A percentile compares a stretch with the other conserved stretches of the same genome.
Evolutionary conservation across 1,140 invertebrate genomes (phyloP).

Genomic region (Hylaeus anthracinus): DNA sequence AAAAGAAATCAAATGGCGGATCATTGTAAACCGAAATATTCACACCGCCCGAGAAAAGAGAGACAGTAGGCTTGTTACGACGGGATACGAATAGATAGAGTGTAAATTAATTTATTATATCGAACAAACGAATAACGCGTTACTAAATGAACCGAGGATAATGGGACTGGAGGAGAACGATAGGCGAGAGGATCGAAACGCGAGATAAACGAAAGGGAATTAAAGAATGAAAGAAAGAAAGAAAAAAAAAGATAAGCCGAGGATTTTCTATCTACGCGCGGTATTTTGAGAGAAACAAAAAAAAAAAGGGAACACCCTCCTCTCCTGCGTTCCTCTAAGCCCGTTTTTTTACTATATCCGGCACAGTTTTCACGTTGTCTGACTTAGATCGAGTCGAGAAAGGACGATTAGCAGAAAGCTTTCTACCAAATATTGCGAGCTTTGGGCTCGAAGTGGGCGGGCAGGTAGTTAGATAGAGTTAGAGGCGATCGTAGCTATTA

Average conservation of each 20-base stretch:
- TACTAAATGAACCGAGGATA: conserved; percentile 38
- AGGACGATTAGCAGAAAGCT: conserved; percentile 71
- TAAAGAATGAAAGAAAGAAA: conserved; percentile 15
- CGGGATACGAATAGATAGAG: conserved; percentile 68
- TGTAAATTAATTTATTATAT: conserved; percentile 77
- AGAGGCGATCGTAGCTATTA: conserved; percentile 77
- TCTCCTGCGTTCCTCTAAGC: conserved; percentile 57
- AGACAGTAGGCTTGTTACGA: conserved; percentile 65
- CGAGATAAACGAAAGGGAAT: neutral
- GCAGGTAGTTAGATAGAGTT: conserved; percentile 76
- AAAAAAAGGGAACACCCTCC: conserved; percentile 36
- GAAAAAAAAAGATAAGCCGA: conserved; percentile 20
- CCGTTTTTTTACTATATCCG: conserved; percentile 54
- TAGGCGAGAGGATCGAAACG: conserved; percentile 31
- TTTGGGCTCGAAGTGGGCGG: conserved; percentile 59
- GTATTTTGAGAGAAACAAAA: conserved; percentile 15
- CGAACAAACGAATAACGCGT: conserved; percentile 56
- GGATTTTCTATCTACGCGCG: neutral
- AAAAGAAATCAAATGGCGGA: conserved; percentile 59
- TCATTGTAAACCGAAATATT: conserved; percentile 40
- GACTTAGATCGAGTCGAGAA: conserved; percentile 51
- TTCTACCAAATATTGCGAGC: conserved; percentile 78
- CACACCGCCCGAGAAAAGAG: conserved; percentile 41
- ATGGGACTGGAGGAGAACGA: conserved; percentile 49
- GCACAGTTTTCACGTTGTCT: conserved; percentile 55